A percentile compares a stretch with the other conserved stretches of the same genome.
phyloP scores from a whole-genome alignment of 2,113 vertebrate species.

The Heterochromis multidens region DNA sequence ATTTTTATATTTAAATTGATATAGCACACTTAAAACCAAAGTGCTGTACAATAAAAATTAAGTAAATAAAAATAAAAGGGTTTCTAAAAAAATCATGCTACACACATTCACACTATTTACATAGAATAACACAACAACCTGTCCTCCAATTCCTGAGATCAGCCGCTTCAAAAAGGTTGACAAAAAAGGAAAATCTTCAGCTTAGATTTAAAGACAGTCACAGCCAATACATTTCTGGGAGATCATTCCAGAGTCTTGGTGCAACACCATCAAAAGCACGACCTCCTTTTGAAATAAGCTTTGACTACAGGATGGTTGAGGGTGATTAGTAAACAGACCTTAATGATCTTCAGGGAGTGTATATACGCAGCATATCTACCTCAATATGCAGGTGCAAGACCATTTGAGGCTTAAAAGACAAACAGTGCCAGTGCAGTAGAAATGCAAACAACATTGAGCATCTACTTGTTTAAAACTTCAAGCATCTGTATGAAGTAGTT shows the following conservation, averaged over 20 bases:
- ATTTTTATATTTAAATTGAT: not conserved
- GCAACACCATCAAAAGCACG: not conserved
- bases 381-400: not conserved
- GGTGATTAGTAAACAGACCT: not conserved
- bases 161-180: too few relatives aligned
- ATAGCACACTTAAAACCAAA: too few relatives aligned
- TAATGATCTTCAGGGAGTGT: too few relatives aligned
- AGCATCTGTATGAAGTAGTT: not conserved
- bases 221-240: not conserved
- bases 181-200: too few relatives aligned
- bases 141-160: too few relatives aligned
- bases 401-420: not conserved
- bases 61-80: too few relatives aligned
- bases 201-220: too few relatives aligned
- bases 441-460: not conserved
- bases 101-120: too few relatives aligned
- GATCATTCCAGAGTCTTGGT: not conserved
- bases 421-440: not conserved
- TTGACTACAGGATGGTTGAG: not conserved
- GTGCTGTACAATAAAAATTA: too few relatives aligned
- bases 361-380: not conserved
- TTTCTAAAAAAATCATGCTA: too few relatives aligned
- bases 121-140: too few relatives aligned
- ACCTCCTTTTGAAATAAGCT: not conserved
- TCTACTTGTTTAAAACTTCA: not conserved